These are phyloP conservation scores for Zaprionus obscuricornis DNA, from an alignment of 2,888 invertebrate genomes.

Conservation along the genomic window DNA sequence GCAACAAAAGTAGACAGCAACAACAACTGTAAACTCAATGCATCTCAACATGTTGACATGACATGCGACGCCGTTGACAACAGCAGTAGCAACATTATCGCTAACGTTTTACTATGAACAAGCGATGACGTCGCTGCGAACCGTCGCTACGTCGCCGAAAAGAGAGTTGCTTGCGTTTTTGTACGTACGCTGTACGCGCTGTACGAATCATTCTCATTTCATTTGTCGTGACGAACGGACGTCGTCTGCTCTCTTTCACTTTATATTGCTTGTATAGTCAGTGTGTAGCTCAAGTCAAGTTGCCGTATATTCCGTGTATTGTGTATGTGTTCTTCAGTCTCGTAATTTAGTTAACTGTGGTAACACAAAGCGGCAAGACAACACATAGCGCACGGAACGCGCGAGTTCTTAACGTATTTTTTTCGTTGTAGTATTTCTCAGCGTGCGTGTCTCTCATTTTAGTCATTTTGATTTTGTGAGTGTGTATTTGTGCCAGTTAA, in stretches of 20 bases:
- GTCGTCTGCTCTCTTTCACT: constrained; percentile 28
- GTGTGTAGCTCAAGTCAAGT: not conserved
- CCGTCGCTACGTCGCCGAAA: too few species aligned
- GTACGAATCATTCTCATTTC: constrained; percentile 51
- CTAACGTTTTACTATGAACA: too few species aligned
- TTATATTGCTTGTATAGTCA: too few species aligned
- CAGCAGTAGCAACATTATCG: too few species aligned
- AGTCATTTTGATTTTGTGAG: constrained; percentile 11
- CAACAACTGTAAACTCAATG: too few species aligned
- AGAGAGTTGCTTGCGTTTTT: constrained; percentile 30
- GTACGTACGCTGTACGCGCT: too few species aligned
- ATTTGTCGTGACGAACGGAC: constrained; percentile 52
- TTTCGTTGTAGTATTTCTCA: constrained; percentile 13
- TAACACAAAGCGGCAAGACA: constrained; percentile 11
- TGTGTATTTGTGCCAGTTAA: constrained; percentile 41
- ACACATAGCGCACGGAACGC: constrained; percentile 24
- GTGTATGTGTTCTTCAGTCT: constrained; percentile 29
- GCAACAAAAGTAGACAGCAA: too few species aligned
- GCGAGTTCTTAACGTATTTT: constrained; percentile 54
- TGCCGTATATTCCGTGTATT: constrained; percentile 28
- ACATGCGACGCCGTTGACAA: too few species aligned
- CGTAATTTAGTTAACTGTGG: constrained; percentile 48
- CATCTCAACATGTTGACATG: too few species aligned
- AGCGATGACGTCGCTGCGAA: too few species aligned
- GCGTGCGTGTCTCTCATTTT: constrained; percentile 3